phyloP scores from a whole-genome alignment of 2,113 vertebrate genomes.

The Capreolus pygargus region DNA sequence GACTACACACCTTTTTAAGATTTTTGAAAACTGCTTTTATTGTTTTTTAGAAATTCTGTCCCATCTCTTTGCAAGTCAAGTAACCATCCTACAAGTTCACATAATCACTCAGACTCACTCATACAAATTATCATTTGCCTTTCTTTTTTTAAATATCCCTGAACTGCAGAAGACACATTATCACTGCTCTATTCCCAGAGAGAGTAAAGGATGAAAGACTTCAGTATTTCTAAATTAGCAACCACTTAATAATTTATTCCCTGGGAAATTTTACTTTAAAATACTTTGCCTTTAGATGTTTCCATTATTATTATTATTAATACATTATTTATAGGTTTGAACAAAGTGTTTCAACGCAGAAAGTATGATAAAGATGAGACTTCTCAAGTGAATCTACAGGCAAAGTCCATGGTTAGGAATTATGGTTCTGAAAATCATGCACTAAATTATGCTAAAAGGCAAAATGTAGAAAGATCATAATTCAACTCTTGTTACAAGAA shows the following conservation, averaged over 20 bases:
- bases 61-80: not conserved
- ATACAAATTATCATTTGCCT: not conserved
- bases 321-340: not conserved
- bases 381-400: not conserved
- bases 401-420: not conserved
- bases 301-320: not conserved
- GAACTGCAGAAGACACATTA: not conserved
- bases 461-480: not conserved
- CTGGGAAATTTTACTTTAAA: not conserved
- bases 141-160: not conserved
- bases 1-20: not conserved
- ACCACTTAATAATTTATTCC: not conserved
- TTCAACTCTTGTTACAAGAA: not conserved
- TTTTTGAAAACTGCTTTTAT: not conserved
- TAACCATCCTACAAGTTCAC: not conserved
- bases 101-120: not conserved
- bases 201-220: not conserved
- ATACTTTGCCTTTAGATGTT: not conserved
- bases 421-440: not conserved
- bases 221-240: not conserved
- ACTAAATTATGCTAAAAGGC: not conserved
- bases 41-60: not conserved
- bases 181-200: not conserved
- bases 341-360: not conserved
- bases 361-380: not conserved